phyloP scores from a whole-genome alignment of 2,888 invertebrate genomes.

The Entomobrya proxima region DNA sequence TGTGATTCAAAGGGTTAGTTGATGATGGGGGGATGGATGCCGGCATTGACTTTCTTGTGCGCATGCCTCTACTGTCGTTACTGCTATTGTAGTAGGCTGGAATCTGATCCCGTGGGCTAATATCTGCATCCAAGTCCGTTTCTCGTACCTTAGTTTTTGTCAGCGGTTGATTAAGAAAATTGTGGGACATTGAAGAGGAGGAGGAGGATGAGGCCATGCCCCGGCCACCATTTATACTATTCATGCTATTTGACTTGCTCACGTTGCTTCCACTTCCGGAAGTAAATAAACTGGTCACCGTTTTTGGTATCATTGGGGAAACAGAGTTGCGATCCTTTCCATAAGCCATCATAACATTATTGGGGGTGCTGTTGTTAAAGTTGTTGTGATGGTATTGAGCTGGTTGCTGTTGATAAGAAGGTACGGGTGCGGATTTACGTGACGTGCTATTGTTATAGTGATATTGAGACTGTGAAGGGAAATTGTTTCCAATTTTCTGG shows the following conservation, averaged over 20 bases:
- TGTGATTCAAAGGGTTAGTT: no score
- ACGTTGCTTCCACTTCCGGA: no score
- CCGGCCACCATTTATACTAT: constrained; percentile 30
- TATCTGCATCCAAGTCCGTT: constrained; percentile 43
- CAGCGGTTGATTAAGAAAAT: constrained; percentile 48
- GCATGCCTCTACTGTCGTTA: neutral
- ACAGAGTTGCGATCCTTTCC: constrained; percentile 22
- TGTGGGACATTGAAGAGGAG: neutral
- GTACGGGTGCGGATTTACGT: neutral
- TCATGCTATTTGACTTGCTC: constrained; percentile 57
- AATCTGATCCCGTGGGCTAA: neutral
- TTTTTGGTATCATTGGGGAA: constrained; percentile 67
- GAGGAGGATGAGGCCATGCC: neutral
- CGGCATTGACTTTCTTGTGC: constrained; percentile 22
- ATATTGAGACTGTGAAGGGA: constrained; percentile 4
- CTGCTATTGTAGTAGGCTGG: neutral
- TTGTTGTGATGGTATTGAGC: neutral
- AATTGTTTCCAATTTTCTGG: neutral
- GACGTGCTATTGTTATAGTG: neutral
- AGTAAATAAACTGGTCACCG: constrained; percentile 54
- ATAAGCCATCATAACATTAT: neutral
- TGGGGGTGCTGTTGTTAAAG: neutral
- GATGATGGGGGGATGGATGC: neutral
- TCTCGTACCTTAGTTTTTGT: constrained; percentile 30
- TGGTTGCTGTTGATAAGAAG: neutral